Conservation (phyloP, 2,113 vertebrate genomes). For the Cynocephalus volans region DNA sequence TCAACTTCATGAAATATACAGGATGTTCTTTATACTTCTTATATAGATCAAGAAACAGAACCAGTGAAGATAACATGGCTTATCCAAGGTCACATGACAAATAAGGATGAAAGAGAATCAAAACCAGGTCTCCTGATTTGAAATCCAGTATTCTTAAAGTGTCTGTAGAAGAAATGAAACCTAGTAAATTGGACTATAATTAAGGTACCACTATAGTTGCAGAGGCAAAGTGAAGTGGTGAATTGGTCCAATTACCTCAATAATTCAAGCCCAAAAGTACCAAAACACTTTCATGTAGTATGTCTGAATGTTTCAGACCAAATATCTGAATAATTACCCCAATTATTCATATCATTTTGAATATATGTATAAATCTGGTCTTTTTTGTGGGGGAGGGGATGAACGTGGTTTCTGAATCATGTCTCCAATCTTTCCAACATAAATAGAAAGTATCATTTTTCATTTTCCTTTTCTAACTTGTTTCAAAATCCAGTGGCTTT, state of each 20-base stretch:
- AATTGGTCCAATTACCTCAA: conserved; percentile 79
- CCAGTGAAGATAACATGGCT: neutral
- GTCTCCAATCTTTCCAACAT: conserved; percentile 73
- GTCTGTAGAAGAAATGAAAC: conserved; percentile 53
- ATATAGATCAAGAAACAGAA: conserved; percentile 40
- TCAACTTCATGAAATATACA: neutral
- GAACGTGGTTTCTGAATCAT: conserved; percentile 51
- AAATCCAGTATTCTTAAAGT: conserved; percentile 57
- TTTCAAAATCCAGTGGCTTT: conserved; percentile 74
- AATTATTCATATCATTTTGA: conserved; percentile 82
- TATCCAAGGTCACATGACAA: conserved; percentile 44
- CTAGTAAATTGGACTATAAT: conserved; percentile 73
- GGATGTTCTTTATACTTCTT: neutral
- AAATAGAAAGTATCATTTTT: conserved; percentile 79
- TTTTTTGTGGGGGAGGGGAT: conserved; percentile 1
- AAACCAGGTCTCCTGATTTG: conserved; percentile 27
- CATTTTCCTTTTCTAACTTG: conserved; percentile 75
- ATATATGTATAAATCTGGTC: conserved; percentile 75
- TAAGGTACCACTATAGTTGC: conserved; percentile 55
- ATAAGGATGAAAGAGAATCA: neutral
- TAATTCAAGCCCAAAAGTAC: conserved; percentile 70
- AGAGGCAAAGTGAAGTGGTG: conserved; percentile 67
- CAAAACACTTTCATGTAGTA: conserved; percentile 76
- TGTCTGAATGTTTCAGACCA: conserved; percentile 68
- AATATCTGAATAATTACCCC: conserved; percentile 82